These are phyloP conservation scores for Pteronura brasiliensis DNA, from an alignment of 2,113 vertebrate genomes.

Conservation along the genomic window DNA sequence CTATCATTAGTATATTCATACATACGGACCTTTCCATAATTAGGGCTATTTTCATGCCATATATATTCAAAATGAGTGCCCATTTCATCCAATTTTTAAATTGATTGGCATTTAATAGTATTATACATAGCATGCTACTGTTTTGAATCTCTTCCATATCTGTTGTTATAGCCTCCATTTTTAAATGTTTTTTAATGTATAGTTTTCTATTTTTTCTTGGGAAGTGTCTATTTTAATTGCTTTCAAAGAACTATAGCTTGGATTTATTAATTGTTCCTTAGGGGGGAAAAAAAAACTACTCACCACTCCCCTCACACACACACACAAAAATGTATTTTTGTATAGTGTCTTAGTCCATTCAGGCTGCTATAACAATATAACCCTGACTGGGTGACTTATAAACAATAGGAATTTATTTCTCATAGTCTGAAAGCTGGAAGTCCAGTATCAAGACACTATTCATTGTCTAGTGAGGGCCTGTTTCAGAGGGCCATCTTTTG, in stretches of 20 bases:
- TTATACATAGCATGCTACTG: not conserved
- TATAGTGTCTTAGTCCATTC: not conserved
- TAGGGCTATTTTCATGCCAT: not conserved
- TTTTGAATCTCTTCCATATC: not conserved
- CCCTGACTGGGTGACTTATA: not conserved
- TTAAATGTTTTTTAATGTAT: not conserved
- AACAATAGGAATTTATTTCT: not conserved
- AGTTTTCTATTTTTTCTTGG: not conserved
- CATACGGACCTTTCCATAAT: not conserved
- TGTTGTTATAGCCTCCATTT: not conserved
- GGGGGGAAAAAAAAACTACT: not conserved
- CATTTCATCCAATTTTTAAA: not conserved
- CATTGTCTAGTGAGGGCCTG: not conserved
- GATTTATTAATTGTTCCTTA: not conserved
- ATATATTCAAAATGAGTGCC: not conserved
- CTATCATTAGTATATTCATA: not conserved
- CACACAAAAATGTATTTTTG: not conserved
- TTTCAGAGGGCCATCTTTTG: not conserved
- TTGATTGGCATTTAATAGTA: not conserved
- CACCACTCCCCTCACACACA: accelerated
- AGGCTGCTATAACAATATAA: not conserved
- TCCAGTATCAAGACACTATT: not conserved
- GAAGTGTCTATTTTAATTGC: not conserved
- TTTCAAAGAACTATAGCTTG: conserved; percentile 4
- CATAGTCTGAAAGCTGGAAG: not conserved